phyloP scores from a whole-genome alignment of 2,113 vertebrate genomes.

The Eolophus roseicapilla region DNA sequence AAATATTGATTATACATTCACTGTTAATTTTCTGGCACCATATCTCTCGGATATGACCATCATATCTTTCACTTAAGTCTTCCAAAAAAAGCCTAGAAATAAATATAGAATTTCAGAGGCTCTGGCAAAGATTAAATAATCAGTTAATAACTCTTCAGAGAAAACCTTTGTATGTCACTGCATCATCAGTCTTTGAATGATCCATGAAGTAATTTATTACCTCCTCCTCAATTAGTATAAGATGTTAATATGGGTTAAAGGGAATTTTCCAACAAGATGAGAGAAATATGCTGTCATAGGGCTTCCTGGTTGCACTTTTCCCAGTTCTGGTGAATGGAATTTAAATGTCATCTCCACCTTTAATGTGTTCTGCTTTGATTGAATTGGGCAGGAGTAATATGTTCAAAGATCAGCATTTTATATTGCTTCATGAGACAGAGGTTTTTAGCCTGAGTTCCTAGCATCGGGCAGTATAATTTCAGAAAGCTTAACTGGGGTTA shows the following conservation, averaged over 20 bases:
- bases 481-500: not conserved
- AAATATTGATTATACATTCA: slow-evolving; percentile 69
- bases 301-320: slow-evolving; percentile 58
- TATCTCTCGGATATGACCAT: not conserved
- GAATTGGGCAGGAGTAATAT: slow-evolving; percentile 11
- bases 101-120: not conserved
- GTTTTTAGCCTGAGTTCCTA: not conserved
- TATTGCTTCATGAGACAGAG: not conserved
- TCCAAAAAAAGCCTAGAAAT: not conserved
- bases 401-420: not conserved
- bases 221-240: slow-evolving; percentile 63
- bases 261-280: slow-evolving; percentile 62
- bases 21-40: slow-evolving; percentile 65
- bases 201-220: slow-evolving; percentile 37
- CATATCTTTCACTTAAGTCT: slow-evolving; percentile 19
- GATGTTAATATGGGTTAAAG: slow-evolving; percentile 63
- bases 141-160: not conserved
- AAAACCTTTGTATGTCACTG: slow-evolving; percentile 26
- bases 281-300: slow-evolving; percentile 54
- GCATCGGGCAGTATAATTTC: not conserved
- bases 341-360: slow-evolving; percentile 60
- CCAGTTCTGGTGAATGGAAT: slow-evolving; percentile 45
- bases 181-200: slow-evolving; percentile 24
- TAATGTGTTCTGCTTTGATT: slow-evolving; percentile 47
- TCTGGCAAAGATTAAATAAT: slow-evolving; percentile 31